Conservation (phyloP, 2,888 invertebrate genomes). For the Plemyria rubiginata region DNA sequence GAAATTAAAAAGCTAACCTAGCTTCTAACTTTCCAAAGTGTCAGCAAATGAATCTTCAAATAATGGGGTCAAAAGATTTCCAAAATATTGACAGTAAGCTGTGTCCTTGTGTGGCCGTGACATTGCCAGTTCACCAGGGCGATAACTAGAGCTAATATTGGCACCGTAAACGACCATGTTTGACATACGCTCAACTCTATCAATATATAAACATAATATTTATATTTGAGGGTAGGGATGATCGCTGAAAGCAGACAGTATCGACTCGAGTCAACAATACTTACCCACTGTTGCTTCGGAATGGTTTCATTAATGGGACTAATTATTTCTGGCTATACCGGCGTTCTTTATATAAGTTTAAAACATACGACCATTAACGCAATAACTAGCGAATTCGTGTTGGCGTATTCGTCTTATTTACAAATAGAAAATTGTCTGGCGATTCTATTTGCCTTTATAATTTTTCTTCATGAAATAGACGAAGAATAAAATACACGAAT, state of each 20-base stretch:
- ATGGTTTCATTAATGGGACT: background rate
- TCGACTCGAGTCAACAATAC: slow-evolving; percentile 4
- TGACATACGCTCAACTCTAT: slow-evolving; percentile 82
- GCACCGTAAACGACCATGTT: slow-evolving; percentile 78
- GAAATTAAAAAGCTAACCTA: too few relatives aligned
- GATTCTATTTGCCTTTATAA: too few relatives aligned
- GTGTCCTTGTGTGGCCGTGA: slow-evolving; percentile 74
- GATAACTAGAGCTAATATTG: slow-evolving; percentile 85
- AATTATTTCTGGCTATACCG: background rate
- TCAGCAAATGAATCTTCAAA: too few relatives aligned
- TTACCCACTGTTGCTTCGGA: background rate
- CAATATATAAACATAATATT: slow-evolving; percentile 85
- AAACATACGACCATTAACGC: too few relatives aligned
- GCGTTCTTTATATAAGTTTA: too few relatives aligned
- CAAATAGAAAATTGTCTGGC: too few relatives aligned
- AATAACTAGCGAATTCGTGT: too few relatives aligned
- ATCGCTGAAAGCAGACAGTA: slow-evolving; percentile 17
- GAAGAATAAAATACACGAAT: too few relatives aligned
- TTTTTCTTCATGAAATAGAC: too few relatives aligned
- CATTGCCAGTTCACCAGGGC: slow-evolving; percentile 72
- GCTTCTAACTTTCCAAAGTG: too few relatives aligned
- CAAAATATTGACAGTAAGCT: slow-evolving; percentile 65
- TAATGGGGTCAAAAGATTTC: slow-evolving; percentile 48
- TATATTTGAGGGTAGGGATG: slow-evolving; percentile 68
- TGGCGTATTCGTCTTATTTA: too few relatives aligned